Base-by-base conservation (phyloP, 2,888 invertebrate genomes). In the Heliconius ismenius region DNA sequence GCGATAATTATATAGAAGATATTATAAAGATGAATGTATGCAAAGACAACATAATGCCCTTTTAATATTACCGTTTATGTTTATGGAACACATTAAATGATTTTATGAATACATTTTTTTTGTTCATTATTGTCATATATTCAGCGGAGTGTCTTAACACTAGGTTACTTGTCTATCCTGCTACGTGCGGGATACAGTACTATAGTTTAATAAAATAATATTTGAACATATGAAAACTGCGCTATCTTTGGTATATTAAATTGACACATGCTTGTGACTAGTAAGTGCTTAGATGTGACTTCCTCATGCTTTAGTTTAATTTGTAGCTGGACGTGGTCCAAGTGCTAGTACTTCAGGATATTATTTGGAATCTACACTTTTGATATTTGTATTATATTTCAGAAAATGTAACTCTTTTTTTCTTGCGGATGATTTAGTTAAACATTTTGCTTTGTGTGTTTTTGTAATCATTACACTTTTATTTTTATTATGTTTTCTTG, bases 261-360 rank as follows among this genome's bases (percentile, higher is more conserved):
- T 43, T 67, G 39, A 67, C 67, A 67, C 26, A 43, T 9, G 39
- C 60, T 24, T 39, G 72, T 60, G 28, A 7, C 72, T 72, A 72
- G 60, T 39, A 18, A 54, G 65, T 49, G 21, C 54, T 67, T 65
- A 73, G 58, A 65, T 74, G n/a, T 60, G n/a, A 67, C 76, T 76
- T 76, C 76, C 73, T 78, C 79, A 76, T 79, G 39, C 73, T 74
- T 65, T 18, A 54, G 74, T 36, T 79, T 76, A 76, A 75, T 72
- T 63, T 43, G 64, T 62, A 58, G 13, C 64, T 79, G 79, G 79
- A 78, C 32, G 39, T 3, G 32, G 43, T 67, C 76, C 76, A 76
- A 64, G 63, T 68, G 79, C 79, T 74, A 78, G 79, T 49, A 21
- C 39, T 58, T 74, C 76, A 74, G 79, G 74, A 77, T 76, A 63